phyloP scores from a whole-genome alignment of 1,140 invertebrate genomes.

The Drosophila sp. region DNA sequence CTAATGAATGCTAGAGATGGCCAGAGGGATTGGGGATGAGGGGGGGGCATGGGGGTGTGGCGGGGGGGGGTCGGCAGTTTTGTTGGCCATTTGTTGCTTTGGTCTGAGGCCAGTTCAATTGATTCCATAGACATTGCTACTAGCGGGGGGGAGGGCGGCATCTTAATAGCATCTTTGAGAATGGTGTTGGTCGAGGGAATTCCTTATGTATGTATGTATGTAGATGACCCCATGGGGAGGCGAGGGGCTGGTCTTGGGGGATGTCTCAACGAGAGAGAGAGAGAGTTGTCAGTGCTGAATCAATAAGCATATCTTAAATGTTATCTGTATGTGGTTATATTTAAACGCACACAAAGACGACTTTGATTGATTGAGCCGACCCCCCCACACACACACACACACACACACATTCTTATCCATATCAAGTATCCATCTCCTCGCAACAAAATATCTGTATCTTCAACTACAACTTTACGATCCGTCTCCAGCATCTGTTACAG shows the following conservation, averaged over 20 bases:
- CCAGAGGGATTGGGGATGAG: not conserved
- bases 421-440: not conserved
- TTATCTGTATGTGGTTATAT: slow-evolving; percentile 56
- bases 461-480: slow-evolving; percentile 43
- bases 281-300: slow-evolving; percentile 31
- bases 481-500: slow-evolving; percentile 8
- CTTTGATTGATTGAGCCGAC: slow-evolving; percentile 71
- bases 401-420: slow-evolving; percentile 25
- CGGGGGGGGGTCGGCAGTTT: slow-evolving; percentile 27
- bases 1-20: slow-evolving; percentile 42
- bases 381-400: slow-evolving; percentile 6
- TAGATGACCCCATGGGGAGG: not conserved
- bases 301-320: slow-evolving; percentile 50
- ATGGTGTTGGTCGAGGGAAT: not conserved
- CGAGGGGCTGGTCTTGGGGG: too few relatives aligned
- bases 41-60: not conserved
- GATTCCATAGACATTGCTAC: slow-evolving; percentile 9
- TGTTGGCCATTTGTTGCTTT: slow-evolving; percentile 56
- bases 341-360: slow-evolving; percentile 48
- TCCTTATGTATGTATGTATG: not conserved
- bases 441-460: not conserved
- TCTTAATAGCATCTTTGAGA: slow-evolving; percentile 24
- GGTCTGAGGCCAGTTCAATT: slow-evolving; percentile 12
- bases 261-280: too few relatives aligned
- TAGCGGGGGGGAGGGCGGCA: not conserved